Percentiles rank a stretch among this genome's conserved stretches.
phyloP scores from a whole-genome alignment of 35 echinoderm and acorn worm species.

The Apostichopus californicus region DNA sequence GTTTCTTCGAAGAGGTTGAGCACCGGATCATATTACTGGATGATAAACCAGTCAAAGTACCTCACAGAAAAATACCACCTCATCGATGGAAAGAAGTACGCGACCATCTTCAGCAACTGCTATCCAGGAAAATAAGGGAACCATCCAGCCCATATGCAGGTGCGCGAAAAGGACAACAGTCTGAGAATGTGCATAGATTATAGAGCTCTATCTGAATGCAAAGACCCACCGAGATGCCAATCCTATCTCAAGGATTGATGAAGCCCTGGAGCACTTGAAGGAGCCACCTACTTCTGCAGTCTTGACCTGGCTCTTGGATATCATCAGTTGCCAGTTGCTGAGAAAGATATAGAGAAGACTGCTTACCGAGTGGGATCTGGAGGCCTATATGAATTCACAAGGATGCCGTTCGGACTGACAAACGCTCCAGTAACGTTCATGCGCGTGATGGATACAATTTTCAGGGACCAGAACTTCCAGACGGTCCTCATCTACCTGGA shows the following conservation, averaged over 20 bases:
- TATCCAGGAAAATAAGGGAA: background rate
- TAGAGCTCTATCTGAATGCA: slow-evolving; percentile 53
- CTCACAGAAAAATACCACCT: too few relatives aligned
- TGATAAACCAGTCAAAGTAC: too few relatives aligned
- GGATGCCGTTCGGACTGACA: slow-evolving; percentile 34
- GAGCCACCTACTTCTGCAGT: slow-evolving; percentile 66
- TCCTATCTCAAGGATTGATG: slow-evolving; percentile 66
- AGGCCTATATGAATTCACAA: slow-evolving; percentile 29
- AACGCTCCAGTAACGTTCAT: slow-evolving; percentile 44
- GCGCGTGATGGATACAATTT: background rate
- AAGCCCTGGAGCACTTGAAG: slow-evolving; percentile 64
- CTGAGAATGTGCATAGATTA: slow-evolving; percentile 74
- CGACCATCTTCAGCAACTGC: too few relatives aligned
- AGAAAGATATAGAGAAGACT: slow-evolving; percentile 63
- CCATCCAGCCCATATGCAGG: slow-evolving; percentile 74
- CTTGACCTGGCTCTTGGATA: slow-evolving; percentile 69
- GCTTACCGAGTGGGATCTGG: slow-evolving; percentile 56
- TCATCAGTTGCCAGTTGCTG: slow-evolving; percentile 56
- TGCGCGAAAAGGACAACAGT: slow-evolving; percentile 63
- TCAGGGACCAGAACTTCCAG: slow-evolving; percentile 19
- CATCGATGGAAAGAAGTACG: too few relatives aligned
- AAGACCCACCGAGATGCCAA: slow-evolving; percentile 75
- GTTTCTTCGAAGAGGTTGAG: too few relatives aligned
- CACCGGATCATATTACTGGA: too few relatives aligned
- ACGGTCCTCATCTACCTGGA: background rate